Conservation (phyloP, 1,140 invertebrate genomes). For the Theocolax elegans region DNA sequence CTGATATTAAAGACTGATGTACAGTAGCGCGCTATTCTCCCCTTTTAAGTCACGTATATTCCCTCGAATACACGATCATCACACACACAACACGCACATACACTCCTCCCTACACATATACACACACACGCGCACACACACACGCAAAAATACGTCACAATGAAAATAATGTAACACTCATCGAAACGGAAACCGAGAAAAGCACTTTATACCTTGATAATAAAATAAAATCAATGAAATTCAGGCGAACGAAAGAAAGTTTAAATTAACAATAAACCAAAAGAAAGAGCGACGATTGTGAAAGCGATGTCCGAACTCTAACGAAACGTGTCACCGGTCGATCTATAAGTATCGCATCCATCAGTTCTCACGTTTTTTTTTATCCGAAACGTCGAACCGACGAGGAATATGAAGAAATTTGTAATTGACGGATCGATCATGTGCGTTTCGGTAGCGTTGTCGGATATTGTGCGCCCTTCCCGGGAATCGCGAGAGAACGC, state of each 20-base stretch:
- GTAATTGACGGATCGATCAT: too few relatives aligned
- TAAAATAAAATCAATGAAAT: slow-evolving; percentile 16
- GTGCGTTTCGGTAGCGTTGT: too few relatives aligned
- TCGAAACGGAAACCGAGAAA: too few relatives aligned
- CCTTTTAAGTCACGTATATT: slow-evolving; percentile 47
- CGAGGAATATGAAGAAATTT: too few relatives aligned
- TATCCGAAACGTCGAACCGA: too few relatives aligned
- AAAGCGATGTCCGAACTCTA: background rate
- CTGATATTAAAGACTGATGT: slow-evolving; percentile 69
- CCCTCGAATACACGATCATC: slow-evolving; percentile 36
- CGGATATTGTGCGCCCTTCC: too few relatives aligned
- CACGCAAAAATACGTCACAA: background rate
- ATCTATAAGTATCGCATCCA: too few relatives aligned
- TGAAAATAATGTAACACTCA: too few relatives aligned
- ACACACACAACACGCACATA: background rate
- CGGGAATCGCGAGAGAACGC: background rate
- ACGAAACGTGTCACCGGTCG: too few relatives aligned
- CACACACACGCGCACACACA: slow-evolving; percentile 35
- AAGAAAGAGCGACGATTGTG: background rate
- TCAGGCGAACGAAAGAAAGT: too few relatives aligned
- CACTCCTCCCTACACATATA: slow-evolving; percentile 17
- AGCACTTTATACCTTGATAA: slow-evolving; percentile 31
- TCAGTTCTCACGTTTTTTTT: too few relatives aligned
- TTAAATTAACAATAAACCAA: too few relatives aligned
- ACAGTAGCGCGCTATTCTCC: slow-evolving; percentile 68